phyloP scores from a whole-genome alignment of 2,888 invertebrate genomes.

The Tridacna gigas region DNA sequence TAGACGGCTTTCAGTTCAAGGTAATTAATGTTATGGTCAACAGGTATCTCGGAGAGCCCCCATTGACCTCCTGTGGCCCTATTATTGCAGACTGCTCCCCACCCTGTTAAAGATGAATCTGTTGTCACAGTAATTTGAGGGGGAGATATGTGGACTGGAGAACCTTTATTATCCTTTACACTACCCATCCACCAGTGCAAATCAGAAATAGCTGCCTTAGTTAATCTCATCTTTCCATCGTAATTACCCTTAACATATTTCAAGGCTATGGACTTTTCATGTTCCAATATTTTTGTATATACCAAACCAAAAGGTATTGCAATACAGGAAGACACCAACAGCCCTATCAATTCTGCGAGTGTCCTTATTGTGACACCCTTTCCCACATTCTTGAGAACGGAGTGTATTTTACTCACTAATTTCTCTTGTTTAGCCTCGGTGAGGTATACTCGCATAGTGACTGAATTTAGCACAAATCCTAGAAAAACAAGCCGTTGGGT shows the following conservation, averaged over 20 bases:
- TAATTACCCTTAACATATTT: neutral
- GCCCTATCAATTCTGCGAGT: conserved; percentile 22
- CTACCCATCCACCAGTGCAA: neutral
- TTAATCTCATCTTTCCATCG: neutral
- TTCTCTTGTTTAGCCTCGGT: neutral
- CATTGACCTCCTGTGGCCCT: neutral
- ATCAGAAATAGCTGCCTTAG: neutral
- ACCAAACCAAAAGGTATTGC: conserved; percentile 23
- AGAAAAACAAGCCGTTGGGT: neutral
- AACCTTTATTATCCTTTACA: neutral
- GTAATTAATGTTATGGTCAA: neutral
- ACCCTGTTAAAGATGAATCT: neutral
- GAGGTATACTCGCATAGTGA: neutral
- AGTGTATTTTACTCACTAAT: neutral
- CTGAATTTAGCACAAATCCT: neutral
- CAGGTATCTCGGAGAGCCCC: neutral
- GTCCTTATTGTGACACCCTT: conserved; percentile 11
- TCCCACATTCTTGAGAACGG: no score
- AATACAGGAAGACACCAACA: conserved; percentile 20
- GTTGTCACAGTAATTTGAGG: neutral
- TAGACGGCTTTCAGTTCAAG: neutral
- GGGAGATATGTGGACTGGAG: no score
- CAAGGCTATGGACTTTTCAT: neutral
- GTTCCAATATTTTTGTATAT: neutral
- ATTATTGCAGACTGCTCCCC: neutral